These are phyloP conservation scores for Eulacestoma nigropectus DNA, from an alignment of 2,113 vertebrate species.

Conservation along the genomic window DNA sequence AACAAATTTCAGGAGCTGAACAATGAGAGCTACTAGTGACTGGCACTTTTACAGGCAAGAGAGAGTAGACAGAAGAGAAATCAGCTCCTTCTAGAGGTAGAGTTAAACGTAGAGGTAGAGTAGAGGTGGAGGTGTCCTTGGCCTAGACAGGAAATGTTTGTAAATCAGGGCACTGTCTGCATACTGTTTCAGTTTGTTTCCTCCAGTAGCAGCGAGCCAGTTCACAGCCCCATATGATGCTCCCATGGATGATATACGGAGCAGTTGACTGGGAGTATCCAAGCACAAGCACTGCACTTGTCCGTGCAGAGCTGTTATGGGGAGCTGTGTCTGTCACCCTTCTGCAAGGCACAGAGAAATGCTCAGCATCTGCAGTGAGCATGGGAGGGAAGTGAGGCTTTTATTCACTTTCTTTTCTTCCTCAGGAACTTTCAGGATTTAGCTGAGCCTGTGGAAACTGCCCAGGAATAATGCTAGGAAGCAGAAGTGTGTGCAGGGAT, in stretches of 20 bases:
- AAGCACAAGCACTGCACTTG: neutral
- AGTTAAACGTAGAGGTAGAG: neutral
- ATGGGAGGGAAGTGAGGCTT: neutral
- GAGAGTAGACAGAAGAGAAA: neutral
- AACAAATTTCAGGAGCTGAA: neutral
- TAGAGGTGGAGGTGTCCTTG: neutral
- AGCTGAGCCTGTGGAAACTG: neutral
- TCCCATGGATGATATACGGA: fast-evolving
- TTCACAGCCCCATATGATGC: neutral
- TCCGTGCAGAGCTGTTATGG: fast-evolving
- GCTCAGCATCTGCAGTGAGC: fast-evolving
- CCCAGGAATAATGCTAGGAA: neutral
- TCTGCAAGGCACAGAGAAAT: neutral
- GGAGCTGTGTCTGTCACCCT: neutral
- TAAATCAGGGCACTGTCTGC: neutral
- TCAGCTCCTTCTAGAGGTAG: neutral
- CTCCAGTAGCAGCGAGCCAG: neutral
- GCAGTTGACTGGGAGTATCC: neutral
- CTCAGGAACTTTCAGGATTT: neutral
- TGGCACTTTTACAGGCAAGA: neutral
- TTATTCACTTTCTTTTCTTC: neutral
- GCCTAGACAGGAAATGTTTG: neutral
- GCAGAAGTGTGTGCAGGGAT: neutral
- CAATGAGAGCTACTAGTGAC: neutral
- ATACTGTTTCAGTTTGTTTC: neutral